Evolutionary conservation across 1,140 invertebrate genomes (phyloP).

Genomic region (Drosophila pectinifera): DNA sequence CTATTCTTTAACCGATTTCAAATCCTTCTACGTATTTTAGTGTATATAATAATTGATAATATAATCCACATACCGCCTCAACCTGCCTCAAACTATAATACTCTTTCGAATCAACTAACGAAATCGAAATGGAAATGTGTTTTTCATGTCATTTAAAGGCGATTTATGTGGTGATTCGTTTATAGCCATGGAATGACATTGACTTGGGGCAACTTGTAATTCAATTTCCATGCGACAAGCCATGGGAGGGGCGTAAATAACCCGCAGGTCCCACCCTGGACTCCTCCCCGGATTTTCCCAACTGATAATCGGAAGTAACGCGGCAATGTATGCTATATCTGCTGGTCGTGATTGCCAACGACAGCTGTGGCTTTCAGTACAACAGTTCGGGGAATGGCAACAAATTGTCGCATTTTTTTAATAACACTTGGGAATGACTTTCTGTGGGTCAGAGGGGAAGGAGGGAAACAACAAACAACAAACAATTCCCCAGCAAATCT

Average conservation of each 20-base stretch:
- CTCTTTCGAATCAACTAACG: neutral
- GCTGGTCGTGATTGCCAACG: slow-evolving; percentile 22
- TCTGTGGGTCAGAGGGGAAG: neutral
- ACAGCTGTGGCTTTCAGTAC: slow-evolving; percentile 32
- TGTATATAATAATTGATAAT: neutral
- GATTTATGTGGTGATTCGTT: slow-evolving; percentile 44
- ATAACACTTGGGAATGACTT: slow-evolving; percentile 43
- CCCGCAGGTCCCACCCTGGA: neutral
- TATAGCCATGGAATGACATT: slow-evolving; percentile 38
- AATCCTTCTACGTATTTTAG: no score
- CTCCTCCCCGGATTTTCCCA: neutral
- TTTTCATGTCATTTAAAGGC: slow-evolving; percentile 51
- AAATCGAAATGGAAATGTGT: slow-evolving; percentile 19
- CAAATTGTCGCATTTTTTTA: slow-evolving; percentile 46
- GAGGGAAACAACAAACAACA: slow-evolving; percentile 8
- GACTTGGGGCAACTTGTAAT: slow-evolving; percentile 61
- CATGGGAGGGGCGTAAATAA: slow-evolving; percentile 12
- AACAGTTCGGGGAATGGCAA: slow-evolving; percentile 12
- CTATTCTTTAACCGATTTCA: neutral
- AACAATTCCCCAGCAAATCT: slow-evolving; percentile 55
- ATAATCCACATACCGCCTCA: neutral
- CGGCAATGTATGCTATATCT: slow-evolving; percentile 52
- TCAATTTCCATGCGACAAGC: slow-evolving; percentile 57
- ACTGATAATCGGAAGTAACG: slow-evolving; percentile 36
- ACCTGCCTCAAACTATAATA: no score